Evolutionary conservation across 2,888 invertebrate genomes (phyloP).

Genomic region (Cheilosia vernalis): DNA sequence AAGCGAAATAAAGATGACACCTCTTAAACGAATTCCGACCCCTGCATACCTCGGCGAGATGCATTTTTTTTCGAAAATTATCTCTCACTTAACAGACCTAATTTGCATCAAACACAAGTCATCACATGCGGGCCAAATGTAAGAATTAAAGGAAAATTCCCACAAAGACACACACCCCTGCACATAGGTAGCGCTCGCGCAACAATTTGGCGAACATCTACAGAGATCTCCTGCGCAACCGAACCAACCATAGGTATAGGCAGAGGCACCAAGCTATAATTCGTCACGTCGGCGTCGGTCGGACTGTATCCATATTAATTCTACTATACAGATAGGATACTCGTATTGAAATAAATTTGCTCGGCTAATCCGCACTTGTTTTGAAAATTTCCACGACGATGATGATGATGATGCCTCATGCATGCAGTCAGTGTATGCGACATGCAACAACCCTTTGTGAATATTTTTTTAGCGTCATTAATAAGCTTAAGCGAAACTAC

Average conservation of each 20-base stretch:
- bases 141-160: slow-evolving; percentile 57
- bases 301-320: slow-evolving; percentile 33
- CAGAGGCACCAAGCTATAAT: not conserved
- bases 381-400: slow-evolving; percentile 34
- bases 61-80: not conserved
- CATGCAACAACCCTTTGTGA: slow-evolving; percentile 62
- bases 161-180: not conserved
- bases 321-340: slow-evolving; percentile 1
- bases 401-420: slow-evolving; percentile 28
- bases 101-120: slow-evolving; percentile 29
- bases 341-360: slow-evolving; percentile 21
- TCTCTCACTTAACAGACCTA: slow-evolving; percentile 33
- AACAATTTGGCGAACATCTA: slow-evolving; percentile 26
- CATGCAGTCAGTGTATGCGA: slow-evolving; percentile 26
- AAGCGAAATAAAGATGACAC: slow-evolving; percentile 22
- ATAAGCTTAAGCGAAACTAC: slow-evolving; percentile 73
- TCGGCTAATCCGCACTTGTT: slow-evolving; percentile 36
- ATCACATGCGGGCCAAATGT: slow-evolving; percentile 18
- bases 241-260: not conserved
- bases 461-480: slow-evolving; percentile 75
- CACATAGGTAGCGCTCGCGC: slow-evolving; percentile 7
- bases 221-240: slow-evolving; percentile 6
- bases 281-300: slow-evolving; percentile 30
- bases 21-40: slow-evolving; percentile 28
- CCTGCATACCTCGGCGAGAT: not conserved